Conservation (phyloP, 2,888 invertebrate genomes). For the Antitype chi region DNA sequence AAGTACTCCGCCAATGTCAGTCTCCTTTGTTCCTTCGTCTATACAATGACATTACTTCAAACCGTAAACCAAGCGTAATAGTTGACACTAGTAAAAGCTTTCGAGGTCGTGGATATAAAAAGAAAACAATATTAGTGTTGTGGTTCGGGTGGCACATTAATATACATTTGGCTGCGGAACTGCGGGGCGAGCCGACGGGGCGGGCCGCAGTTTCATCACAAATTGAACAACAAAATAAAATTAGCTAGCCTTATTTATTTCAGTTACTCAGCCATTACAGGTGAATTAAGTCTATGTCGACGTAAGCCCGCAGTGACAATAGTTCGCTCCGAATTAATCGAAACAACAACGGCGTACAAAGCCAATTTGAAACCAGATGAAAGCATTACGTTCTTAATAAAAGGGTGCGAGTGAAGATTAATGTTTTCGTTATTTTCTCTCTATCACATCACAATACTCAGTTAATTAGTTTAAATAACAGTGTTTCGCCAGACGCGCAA, state of each 20-base stretch:
- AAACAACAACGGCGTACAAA: conserved; percentile 60
- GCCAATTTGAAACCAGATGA: conserved; percentile 70
- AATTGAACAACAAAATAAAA: conserved; percentile 86
- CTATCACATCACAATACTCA: conserved; percentile 84
- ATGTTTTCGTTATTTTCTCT: conserved; percentile 83
- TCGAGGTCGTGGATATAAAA: conserved; percentile 84
- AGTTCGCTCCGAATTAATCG: conserved; percentile 47
- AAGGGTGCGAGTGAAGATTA: conserved; percentile 74
- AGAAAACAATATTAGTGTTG: conserved; percentile 87
- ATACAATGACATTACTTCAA: conserved; percentile 80
- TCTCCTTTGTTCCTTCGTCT: conserved; percentile 71
- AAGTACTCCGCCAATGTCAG: conserved; percentile 66
- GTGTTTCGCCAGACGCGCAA: conserved; percentile 88
- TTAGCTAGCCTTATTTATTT: conserved; percentile 74
- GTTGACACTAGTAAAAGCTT: conserved; percentile 87
- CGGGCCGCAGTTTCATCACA: conserved; percentile 82
- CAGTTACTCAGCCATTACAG: conserved; percentile 65
- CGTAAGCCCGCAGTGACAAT: conserved; percentile 55
- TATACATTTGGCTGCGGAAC: conserved; percentile 85
- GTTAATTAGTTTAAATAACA: conserved; percentile 89
- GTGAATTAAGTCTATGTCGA: conserved; percentile 61
- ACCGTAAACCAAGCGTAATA: conserved; percentile 84
- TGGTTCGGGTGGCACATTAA: conserved; percentile 86
- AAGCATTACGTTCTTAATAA: conserved; percentile 69
- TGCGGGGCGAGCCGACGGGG: conserved; percentile 63